Evolutionary conservation across 2,797 vertebrate species (phyloP), one percentile per base, ranked within the genome.

Genomic region (Tinamus major): DNA sequence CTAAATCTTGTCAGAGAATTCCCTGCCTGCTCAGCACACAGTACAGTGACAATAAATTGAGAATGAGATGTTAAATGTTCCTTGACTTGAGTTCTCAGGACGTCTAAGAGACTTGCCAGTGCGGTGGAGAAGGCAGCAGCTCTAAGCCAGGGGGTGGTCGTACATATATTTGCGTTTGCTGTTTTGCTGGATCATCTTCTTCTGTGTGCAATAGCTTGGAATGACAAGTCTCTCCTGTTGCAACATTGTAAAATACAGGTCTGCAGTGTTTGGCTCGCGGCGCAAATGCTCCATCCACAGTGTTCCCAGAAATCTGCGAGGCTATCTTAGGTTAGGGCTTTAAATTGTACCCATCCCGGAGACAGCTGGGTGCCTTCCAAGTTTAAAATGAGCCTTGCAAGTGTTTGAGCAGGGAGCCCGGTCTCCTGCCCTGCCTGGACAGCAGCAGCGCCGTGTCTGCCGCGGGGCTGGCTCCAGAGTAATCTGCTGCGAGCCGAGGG

Each of bases 341-440:
- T 84, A 91, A 86, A 94, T 64, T 86, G 63, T 53, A 79, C 63
- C 51, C 51, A 68, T 94, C 78, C n/a, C 48, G 63, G 64, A 92
- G 87, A 86, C 80, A 16, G 70, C 41, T 96, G 96, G 77, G 56
- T 79, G 42, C 51, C 48, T 91, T 91, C 96, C 96, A 96, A 67
- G 91, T 79, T 88, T 56, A 81, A 94, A 94, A 94, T 96, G 81
- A 77, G 74, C 67, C 92, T 87, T 89, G 72, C 31, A 49, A 94
- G 87, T 92, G 89, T 90, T 90, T 91, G 91, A 74, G 46, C 51
- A 56, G 86, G 78, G 90, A 55, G 55, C 44, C 13, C 3, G 85
- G 56, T 91, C 88, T 92, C 42, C 75, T 90, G 70, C 61, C 33
- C 85, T 70, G 77, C 92, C 63, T 16, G 56, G 82, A 49, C 89